A percentile compares a stretch with the other conserved stretches of the same genome.
Evolutionary conservation across 2,797 vertebrate species (phyloP).

Genomic region (Harpagifer antarcticus): DNA sequence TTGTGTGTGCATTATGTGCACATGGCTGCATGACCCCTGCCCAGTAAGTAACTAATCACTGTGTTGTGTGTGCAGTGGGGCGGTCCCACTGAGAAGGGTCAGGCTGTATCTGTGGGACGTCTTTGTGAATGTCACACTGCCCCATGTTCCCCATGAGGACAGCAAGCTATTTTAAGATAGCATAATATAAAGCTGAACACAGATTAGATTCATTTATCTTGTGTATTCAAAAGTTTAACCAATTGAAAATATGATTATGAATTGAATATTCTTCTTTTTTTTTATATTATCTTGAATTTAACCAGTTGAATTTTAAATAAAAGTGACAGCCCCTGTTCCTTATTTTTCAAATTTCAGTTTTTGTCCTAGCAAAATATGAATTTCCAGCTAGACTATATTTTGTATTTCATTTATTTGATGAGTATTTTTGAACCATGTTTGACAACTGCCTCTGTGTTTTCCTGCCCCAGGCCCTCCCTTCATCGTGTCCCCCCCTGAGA

Average conservation of each 20-base stretch:
- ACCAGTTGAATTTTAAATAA: background rate
- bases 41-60: constrained; percentile 14
- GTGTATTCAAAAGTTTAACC: background rate
- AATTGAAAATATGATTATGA: too few relatives aligned
- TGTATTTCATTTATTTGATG: background rate
- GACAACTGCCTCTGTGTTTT: background rate
- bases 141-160: background rate
- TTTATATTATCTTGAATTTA: too few relatives aligned
- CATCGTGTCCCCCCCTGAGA: constrained; percentile 96
- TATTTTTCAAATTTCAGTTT: background rate
- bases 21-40: constrained; percentile 5
- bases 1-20: constrained; percentile 22
- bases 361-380: background rate
- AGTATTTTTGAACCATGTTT: background rate
- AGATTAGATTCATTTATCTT: background rate
- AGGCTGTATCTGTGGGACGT: background rate
- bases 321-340: background rate
- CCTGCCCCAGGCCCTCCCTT: constrained; percentile 92
- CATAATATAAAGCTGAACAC: background rate
- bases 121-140: constrained; percentile 1
- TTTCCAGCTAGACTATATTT: background rate
- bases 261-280: background rate
- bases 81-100: background rate
- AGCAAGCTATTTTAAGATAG: background rate
- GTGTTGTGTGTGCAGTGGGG: constrained; percentile 27